These are phyloP conservation scores for Microtus pennsylvanicus DNA, from an alignment of 2,113 vertebrate species.

Conservation along the genomic window DNA sequence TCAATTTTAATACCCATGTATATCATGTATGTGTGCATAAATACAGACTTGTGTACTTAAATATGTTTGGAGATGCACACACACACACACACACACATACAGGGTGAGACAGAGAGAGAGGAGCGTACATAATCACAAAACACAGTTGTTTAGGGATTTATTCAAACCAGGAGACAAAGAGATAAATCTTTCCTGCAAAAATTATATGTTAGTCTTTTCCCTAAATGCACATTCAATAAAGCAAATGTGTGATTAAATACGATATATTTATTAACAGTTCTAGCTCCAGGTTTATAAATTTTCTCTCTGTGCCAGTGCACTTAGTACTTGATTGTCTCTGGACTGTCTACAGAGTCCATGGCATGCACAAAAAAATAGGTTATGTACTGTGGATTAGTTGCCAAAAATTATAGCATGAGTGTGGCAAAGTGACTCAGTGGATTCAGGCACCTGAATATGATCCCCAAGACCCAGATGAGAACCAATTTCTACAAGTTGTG, in stretches of 20 bases:
- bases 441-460: neutral
- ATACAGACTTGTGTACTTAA: neutral
- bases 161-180: conserved; percentile 59
- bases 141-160: conserved; percentile 55
- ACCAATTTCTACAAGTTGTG: neutral
- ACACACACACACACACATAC: neutral
- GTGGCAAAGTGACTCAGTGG: neutral
- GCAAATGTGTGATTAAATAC: conserved; percentile 52
- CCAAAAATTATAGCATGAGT: neutral
- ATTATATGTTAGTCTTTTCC: conserved; percentile 50
- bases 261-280: conserved; percentile 51
- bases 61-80: neutral
- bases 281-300: conserved; percentile 39
- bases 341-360: neutral
- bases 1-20: conserved; percentile 16
- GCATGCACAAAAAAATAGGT: neutral
- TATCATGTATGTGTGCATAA: neutral
- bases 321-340: conserved; percentile 25
- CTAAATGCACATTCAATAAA: conserved; percentile 56
- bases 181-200: conserved; percentile 48
- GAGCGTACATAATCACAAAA: conserved; percentile 15
- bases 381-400: neutral
- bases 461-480: neutral
- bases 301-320: conserved; percentile 16
- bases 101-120: neutral